A percentile compares a stretch with the other conserved stretches of the same genome.
phyloP scores from a whole-genome alignment of 1,140 invertebrate genomes.

The Brachystomella parvula region DNA sequence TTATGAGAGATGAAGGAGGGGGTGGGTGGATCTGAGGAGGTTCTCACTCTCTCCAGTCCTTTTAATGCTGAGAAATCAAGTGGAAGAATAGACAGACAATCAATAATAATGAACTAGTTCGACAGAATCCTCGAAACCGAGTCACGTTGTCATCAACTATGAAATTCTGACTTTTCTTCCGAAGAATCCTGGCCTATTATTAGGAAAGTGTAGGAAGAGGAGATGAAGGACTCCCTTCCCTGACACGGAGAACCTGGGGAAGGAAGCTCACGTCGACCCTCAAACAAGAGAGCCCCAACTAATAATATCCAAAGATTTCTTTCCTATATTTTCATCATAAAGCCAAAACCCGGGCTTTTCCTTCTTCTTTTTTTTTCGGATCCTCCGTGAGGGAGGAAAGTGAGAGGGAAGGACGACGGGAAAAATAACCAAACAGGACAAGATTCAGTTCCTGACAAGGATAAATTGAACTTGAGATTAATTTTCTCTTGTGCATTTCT shows the following conservation, averaged over 20 bases:
- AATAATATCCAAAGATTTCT: background rate
- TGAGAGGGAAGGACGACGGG: background rate
- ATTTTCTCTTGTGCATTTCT: constrained; percentile 39
- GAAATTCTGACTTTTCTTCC: background rate
- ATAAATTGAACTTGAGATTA: constrained; percentile 39
- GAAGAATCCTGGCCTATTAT: background rate
- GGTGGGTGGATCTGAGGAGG: too few relatives aligned
- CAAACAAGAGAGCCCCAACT: too few relatives aligned
- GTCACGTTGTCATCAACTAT: background rate
- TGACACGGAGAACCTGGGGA: background rate
- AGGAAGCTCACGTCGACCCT: background rate
- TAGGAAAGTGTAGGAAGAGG: background rate
- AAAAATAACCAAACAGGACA: constrained; percentile 12
- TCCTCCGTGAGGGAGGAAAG: background rate
- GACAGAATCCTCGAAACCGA: background rate
- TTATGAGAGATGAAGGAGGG: too few relatives aligned
- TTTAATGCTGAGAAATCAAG: background rate
- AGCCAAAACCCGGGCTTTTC: background rate
- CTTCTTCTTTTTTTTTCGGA: background rate
- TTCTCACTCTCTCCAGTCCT: too few relatives aligned
- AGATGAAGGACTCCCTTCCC: background rate
- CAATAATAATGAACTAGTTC: too few relatives aligned
- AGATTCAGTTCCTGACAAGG: constrained; percentile 37
- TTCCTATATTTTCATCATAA: background rate
- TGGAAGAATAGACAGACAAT: too few relatives aligned